A percentile compares a stretch with the other conserved stretches of the same genome.
These are phyloP conservation scores for Hyla sarda DNA, from an alignment of 2,113 vertebrate genomes.

Conservation along the genomic window DNA sequence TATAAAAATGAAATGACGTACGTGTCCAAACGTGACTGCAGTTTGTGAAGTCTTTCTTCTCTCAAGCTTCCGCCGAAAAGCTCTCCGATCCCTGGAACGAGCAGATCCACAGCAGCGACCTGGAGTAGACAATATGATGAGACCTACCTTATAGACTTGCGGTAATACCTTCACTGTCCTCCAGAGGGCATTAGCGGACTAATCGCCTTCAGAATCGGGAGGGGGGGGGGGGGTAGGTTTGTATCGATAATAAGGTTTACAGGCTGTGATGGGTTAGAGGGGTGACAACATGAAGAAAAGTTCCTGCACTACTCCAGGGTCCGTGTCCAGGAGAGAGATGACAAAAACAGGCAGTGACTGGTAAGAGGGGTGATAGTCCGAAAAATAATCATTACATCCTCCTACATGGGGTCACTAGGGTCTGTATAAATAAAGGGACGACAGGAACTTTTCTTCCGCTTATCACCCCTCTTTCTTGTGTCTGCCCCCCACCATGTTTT, in stretches of 20 bases:
- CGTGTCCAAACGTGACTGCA: slow-evolving; percentile 81
- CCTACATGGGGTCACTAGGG: no score
- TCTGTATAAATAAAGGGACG: no score
- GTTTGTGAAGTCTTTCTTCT: slow-evolving; percentile 86
- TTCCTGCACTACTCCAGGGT: neutral
- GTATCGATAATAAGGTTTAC: no score
- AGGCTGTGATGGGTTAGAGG: neutral
- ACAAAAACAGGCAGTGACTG: no score
- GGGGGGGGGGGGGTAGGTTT: no score
- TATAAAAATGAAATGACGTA: slow-evolving; percentile 64
- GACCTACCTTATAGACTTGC: neutral
- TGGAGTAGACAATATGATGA: slow-evolving; percentile 63
- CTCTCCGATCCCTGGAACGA: slow-evolving; percentile 91
- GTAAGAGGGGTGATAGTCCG: neutral
- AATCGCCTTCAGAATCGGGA: no score
- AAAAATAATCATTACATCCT: no score
- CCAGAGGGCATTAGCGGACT: no score
- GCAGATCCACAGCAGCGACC: slow-evolving; percentile 94
- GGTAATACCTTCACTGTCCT: neutral
- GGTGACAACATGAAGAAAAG: neutral
- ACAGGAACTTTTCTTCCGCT: neutral
- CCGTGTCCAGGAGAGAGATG: no score
- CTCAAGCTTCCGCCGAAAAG: slow-evolving; percentile 92
- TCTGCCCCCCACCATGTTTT: no score
- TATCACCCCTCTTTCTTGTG: no score